Conservation (phyloP, 2,888 invertebrate genomes). For the Spicauda simplicius region DNA sequence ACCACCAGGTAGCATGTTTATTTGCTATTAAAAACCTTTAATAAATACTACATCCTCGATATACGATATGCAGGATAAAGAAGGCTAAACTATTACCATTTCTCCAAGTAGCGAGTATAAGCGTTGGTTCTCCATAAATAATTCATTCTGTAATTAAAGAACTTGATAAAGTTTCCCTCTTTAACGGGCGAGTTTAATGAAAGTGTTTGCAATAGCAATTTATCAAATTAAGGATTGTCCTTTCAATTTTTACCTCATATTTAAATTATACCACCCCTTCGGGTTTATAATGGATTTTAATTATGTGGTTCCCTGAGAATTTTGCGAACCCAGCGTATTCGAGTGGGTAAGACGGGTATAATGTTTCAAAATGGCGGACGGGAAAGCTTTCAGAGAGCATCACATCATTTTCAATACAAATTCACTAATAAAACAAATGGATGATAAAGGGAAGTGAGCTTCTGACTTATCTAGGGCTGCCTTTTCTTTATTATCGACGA, state of each 20-base stretch:
- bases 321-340: neutral
- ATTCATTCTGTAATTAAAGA: slow-evolving; percentile 60
- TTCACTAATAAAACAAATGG: no score
- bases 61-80: slow-evolving; percentile 14
- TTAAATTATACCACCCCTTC: slow-evolving; percentile 30
- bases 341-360: neutral
- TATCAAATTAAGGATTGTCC: slow-evolving; percentile 43
- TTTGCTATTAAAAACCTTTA: neutral
- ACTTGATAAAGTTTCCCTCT: slow-evolving; percentile 51
- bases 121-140: slow-evolving; percentile 47
- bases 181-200: slow-evolving; percentile 53
- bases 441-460: no score
- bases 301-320: slow-evolving; percentile 3
- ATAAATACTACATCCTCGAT: slow-evolving; percentile 7
- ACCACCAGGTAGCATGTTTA: no score
- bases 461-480: no score
- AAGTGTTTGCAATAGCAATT: slow-evolving; percentile 54
- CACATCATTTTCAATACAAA: no score
- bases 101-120: slow-evolving; percentile 22
- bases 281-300: slow-evolving; percentile 23
- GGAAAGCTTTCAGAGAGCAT: neutral
- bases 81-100: slow-evolving; percentile 24
- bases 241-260: slow-evolving; percentile 30
- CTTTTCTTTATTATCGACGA: no score
- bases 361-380: no score